phyloP scores from a whole-genome alignment of 2,113 vertebrate species.

The Gnathonemus echidnorhynchus region DNA sequence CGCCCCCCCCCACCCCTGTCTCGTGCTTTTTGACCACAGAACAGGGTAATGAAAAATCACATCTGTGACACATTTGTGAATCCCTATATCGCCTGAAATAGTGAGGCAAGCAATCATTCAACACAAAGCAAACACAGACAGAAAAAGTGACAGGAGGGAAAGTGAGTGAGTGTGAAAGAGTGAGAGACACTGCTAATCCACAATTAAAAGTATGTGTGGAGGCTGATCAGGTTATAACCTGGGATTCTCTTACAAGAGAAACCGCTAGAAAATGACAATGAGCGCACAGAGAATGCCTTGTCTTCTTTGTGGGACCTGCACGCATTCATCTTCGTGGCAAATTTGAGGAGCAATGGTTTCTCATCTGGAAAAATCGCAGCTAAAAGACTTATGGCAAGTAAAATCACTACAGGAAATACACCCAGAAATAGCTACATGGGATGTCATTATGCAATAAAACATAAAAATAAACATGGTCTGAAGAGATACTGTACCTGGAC shows the following conservation, averaged over 20 bases:
- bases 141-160: no score
- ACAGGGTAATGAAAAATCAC: neutral
- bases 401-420: neutral
- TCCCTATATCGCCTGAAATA: neutral
- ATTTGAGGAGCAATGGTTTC: neutral
- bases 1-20: neutral
- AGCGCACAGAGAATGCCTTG: neutral
- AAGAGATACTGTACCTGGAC: neutral
- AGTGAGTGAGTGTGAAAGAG: neutral
- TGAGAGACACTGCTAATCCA: neutral
- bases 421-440: neutral
- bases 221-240: neutral
- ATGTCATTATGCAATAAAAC: neutral
- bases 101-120: neutral
- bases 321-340: neutral
- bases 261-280: neutral
- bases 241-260: neutral
- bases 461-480: neutral
- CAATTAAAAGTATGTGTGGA: neutral
- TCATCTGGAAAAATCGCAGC: neutral
- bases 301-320: neutral
- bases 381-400: neutral
- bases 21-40: neutral
- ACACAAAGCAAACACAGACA: neutral
- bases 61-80: constrained; percentile 16